Evolutionary conservation across 2,797 vertebrate genomes (phyloP), one percentile per base, ranked within the genome.

Genomic region (Thunnus albacares): DNA sequence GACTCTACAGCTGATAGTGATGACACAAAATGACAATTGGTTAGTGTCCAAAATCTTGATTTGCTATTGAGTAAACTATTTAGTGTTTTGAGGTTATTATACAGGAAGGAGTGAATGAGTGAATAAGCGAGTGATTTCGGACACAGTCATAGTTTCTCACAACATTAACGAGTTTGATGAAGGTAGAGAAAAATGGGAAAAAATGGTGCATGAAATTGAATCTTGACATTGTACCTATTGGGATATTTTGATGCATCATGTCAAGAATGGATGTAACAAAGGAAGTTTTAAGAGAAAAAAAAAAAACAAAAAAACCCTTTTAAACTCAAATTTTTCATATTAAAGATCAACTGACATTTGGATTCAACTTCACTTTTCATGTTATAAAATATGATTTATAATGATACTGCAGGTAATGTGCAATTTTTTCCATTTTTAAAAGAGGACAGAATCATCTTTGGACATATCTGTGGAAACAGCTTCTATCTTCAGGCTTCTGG

Each of bases 121-220:
- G 41, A 43, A 43, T 43, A 43, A 43, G 41, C 1, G 41, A 43
- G 41, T 43, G 4, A 43, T 43, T 43, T 43, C 11, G 38, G 38
- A 38, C 38, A 38, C 38, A 38, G 38, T 12, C 13, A 13, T 43
- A 82, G 57, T 41, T 76, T 60, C 55, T 74, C 30, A 38, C 49
- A 62, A 8, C n/a, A 20, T 28, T 30, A 51, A 41, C 9, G 51
- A 49, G 69, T 35, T 73, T 65, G 30, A 35, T 55, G 35, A 24
- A 18, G 58, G 22, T 5, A n/a, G 35, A 70, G 17, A 28, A 20
- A 45, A 70, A n/a, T 18, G 22, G 26, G 24, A 52, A 17, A 24
- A 47, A 47, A 26, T 0, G 6, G 11, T n/a, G 47, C 26, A 24
- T 33, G 20, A 55, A 63, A 35, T 53, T 14, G 15, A 24, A 52